Evolutionary conservation across 2,888 invertebrate genomes (phyloP).

Genomic region (Ochropleura leucogaster): DNA sequence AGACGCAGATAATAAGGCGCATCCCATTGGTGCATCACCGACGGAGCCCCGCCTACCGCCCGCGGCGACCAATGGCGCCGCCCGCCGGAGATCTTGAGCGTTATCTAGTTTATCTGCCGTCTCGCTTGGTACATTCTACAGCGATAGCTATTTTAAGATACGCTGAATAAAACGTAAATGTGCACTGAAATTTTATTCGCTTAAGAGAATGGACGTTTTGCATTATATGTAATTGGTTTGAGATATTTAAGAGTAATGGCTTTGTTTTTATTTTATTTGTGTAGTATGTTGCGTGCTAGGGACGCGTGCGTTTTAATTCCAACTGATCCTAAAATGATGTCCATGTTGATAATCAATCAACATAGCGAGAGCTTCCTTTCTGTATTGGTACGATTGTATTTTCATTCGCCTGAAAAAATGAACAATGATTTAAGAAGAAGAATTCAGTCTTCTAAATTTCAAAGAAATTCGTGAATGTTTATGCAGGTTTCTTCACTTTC

Average conservation of each 20-base stretch:
- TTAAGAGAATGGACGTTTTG: conserved; percentile 50
- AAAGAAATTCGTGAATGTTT: background rate
- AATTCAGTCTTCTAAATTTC: background rate
- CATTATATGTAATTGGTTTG: conserved; percentile 23
- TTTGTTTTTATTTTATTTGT: conserved; percentile 1
- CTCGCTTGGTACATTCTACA: conserved; percentile 84
- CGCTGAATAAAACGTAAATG: conserved; percentile 62
- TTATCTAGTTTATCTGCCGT: conserved; percentile 90
- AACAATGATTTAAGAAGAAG: background rate
- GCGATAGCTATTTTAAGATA: conserved; percentile 83
- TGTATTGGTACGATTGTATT: background rate
- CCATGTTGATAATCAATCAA: background rate
- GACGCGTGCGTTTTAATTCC: background rate
- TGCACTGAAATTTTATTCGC: conserved; percentile 61
- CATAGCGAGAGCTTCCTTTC: background rate
- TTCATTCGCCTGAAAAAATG: background rate
- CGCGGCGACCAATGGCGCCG: conserved; percentile 82
- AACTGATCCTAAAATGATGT: background rate
- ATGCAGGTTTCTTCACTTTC: too few species aligned
- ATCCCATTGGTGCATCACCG: conserved; percentile 91
- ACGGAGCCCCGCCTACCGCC: conserved; percentile 85
- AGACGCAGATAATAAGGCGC: conserved; percentile 89
- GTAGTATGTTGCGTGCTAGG: background rate
- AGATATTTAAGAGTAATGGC: background rate
- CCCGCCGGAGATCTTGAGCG: conserved; percentile 90